Conservation (phyloP, 2,888 invertebrate species). For the Ormyrus thymus region DNA sequence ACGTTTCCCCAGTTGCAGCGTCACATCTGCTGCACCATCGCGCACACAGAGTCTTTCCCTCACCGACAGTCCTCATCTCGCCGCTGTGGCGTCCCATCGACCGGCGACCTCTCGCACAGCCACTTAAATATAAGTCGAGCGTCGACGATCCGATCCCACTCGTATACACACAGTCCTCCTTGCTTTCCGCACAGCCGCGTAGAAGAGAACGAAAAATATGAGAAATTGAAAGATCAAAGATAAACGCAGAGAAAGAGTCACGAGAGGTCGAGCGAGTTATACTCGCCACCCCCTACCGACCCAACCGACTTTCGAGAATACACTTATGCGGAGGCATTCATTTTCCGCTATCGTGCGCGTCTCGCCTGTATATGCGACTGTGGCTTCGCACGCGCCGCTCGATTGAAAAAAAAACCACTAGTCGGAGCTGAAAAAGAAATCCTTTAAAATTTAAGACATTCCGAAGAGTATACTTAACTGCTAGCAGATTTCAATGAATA, state of each 20-base stretch:
- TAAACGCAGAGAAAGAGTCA: slow-evolving; percentile 62
- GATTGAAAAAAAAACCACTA: slow-evolving; percentile 13
- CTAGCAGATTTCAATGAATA: no score
- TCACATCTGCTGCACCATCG: slow-evolving; percentile 26
- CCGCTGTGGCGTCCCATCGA: slow-evolving; percentile 16
- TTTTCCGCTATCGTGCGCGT: slow-evolving; percentile 67
- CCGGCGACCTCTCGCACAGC: not conserved
- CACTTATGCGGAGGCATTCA: slow-evolving; percentile 69
- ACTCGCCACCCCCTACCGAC: slow-evolving; percentile 44
- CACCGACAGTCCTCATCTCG: not conserved
- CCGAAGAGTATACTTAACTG: no score
- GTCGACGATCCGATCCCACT: slow-evolving; percentile 35
- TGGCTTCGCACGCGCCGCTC: slow-evolving; percentile 30
- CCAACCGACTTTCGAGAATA: slow-evolving; percentile 65
- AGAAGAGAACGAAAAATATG: slow-evolving; percentile 61
- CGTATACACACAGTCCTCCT: slow-evolving; percentile 3
- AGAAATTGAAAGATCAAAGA: slow-evolving; percentile 72
- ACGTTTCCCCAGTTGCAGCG: not conserved
- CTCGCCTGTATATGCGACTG: not conserved
- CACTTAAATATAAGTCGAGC: slow-evolving; percentile 39
- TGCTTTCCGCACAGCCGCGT: slow-evolving; percentile 34
- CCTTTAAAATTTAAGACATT: slow-evolving; percentile 8
- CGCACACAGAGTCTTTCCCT: not conserved
- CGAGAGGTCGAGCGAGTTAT: slow-evolving; percentile 69
- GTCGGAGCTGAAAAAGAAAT: not conserved